Percentiles rank a stretch among this genome's conserved stretches.
These are phyloP conservation scores for Poeciliopsis gracilis DNA, from an alignment of 2,797 vertebrate species.

Conservation along the genomic window DNA sequence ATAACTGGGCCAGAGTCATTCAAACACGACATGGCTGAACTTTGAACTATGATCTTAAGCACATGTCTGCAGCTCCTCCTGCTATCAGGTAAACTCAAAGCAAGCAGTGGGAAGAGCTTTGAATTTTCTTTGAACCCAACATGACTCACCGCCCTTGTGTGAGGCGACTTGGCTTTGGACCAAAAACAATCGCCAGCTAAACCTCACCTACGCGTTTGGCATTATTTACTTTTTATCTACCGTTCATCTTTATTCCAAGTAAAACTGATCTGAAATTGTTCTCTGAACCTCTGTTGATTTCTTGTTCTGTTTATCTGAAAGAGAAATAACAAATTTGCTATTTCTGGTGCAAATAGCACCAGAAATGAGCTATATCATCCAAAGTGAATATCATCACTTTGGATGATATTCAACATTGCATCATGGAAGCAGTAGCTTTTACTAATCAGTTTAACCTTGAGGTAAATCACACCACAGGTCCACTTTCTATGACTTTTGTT, in stretches of 20 bases:
- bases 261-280: neutral
- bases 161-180: conserved; percentile 27
- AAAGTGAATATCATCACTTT: no score
- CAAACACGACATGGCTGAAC: conserved; percentile 57
- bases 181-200: conserved; percentile 20
- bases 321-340: neutral
- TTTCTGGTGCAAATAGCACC: no score
- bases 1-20: conserved; percentile 37
- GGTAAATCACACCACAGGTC: conserved; percentile 31
- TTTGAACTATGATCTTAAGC: conserved; percentile 53
- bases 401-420: conserved; percentile 3
- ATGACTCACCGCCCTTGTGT: conserved; percentile 38
- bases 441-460: conserved; percentile 58
- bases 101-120: conserved; percentile 37
- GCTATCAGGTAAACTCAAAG: conserved; percentile 49
- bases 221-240: conserved; percentile 22
- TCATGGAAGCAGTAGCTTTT: conserved; percentile 32
- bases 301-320: neutral
- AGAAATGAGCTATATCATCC: no score
- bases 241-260: neutral
- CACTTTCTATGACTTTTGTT: conserved; percentile 57
- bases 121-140: conserved; percentile 17
- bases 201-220: conserved; percentile 31
- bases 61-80: conserved; percentile 47
- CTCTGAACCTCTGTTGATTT: neutral